These are phyloP conservation scores for Intellagama lesueurii DNA, from an alignment of 2,797 vertebrate genomes.

Conservation along the genomic window DNA sequence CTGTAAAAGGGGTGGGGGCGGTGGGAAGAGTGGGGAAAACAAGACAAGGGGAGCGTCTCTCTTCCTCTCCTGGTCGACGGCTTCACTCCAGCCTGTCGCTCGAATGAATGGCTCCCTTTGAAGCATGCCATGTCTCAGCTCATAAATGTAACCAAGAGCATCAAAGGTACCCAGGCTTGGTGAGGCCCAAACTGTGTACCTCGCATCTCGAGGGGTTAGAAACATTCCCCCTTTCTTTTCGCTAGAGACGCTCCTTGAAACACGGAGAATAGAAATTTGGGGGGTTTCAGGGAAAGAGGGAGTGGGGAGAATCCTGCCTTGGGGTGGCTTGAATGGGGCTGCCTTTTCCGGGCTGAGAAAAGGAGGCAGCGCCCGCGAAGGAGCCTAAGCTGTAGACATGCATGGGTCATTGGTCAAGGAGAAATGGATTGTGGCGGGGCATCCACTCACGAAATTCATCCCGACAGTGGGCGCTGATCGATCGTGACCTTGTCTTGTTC, in stretches of 20 bases:
- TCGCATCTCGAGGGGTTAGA: constrained; percentile 72
- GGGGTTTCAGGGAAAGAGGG: background rate
- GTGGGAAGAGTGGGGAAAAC: background rate
- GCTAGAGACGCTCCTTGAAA: constrained; percentile 62
- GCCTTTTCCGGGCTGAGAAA: constrained; percentile 56
- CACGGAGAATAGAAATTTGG: constrained; percentile 68
- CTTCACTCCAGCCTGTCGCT: constrained; percentile 61
- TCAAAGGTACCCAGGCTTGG: constrained; percentile 78
- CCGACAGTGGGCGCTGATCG: constrained; percentile 85
- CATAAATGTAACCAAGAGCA: constrained; percentile 83
- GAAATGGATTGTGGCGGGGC: constrained; percentile 83
- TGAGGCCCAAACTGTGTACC: constrained; percentile 81
- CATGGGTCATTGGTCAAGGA: constrained; percentile 82
- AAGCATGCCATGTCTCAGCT: constrained; percentile 84
- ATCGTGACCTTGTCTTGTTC: constrained; percentile 82
- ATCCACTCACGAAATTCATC: constrained; percentile 90
- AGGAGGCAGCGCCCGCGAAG: constrained; percentile 40
- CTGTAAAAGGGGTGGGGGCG: background rate
- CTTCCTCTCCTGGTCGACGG: constrained; percentile 41
- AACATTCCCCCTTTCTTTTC: constrained; percentile 75
- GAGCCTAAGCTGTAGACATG: constrained; percentile 75
- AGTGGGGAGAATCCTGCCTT: constrained; percentile 54
- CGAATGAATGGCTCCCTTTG: constrained; percentile 80
- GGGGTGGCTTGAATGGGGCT: constrained; percentile 77
- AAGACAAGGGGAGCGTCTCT: constrained; percentile 27